Conservation (phyloP, 2,113 vertebrate species). For the Oriolus oriolus region DNA sequence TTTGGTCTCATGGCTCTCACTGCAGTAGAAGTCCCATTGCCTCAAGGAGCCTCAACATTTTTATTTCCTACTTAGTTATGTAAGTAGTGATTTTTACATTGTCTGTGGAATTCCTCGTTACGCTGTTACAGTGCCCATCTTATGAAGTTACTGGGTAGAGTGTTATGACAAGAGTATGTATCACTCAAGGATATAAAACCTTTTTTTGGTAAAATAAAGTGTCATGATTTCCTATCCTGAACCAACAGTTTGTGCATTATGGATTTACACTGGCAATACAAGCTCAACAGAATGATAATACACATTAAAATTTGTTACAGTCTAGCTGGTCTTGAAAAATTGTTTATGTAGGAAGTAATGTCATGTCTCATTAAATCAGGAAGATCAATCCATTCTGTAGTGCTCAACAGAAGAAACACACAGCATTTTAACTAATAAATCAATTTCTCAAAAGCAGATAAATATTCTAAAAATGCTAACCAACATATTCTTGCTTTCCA, state of each 20-base stretch:
- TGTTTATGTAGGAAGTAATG: not conserved
- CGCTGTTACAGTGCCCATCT: not conserved
- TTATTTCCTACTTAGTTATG: not conserved
- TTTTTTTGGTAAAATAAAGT: not conserved
- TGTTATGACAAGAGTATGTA: not conserved
- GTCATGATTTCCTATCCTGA: not conserved
- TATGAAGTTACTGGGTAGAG: not conserved
- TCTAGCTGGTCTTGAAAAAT: not conserved
- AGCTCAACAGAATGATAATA: not conserved
- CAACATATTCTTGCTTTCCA: constrained; percentile 24
- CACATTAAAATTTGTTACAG: not conserved
- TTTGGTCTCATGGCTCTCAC: not conserved
- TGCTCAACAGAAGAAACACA: not conserved
- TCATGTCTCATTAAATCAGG: not conserved
- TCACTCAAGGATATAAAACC: not conserved
- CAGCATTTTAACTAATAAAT: not conserved
- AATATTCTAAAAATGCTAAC: not conserved
- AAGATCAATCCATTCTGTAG: not conserved
- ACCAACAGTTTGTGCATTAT: not conserved
- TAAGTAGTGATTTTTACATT: not conserved
- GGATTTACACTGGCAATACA: not conserved
- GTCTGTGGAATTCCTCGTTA: not conserved
- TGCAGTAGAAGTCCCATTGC: not conserved
- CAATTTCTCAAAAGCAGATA: not conserved
- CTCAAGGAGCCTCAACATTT: not conserved